Evolutionary conservation across 2,797 vertebrate genomes (phyloP).

Genomic region (Diglossa cyanea): DNA sequence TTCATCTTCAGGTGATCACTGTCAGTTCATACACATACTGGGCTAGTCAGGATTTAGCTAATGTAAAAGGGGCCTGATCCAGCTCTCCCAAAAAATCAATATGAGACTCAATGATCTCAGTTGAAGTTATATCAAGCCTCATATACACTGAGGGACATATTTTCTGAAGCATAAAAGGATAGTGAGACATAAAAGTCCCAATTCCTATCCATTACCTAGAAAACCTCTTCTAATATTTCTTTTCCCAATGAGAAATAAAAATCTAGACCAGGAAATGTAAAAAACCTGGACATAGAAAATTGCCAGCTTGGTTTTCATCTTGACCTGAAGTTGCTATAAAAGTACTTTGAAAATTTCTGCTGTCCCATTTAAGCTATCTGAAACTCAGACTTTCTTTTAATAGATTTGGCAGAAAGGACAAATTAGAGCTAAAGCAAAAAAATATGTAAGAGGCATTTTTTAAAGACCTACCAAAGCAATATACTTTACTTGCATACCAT

Average conservation of each 20-base stretch:
- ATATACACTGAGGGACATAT: background rate
- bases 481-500: background rate
- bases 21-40: background rate
- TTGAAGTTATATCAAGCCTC: background rate
- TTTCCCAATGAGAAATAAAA: background rate
- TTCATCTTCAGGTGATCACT: slow-evolving; percentile 9
- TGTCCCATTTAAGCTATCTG: background rate
- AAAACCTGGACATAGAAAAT: background rate
- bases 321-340: background rate
- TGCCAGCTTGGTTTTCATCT: background rate
- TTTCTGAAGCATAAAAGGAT: slow-evolving; percentile 1
- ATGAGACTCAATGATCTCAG: background rate
- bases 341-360: background rate
- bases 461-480: background rate
- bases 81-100: background rate
- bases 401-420: background rate
- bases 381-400: background rate
- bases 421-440: background rate
- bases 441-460: background rate
- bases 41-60: background rate
- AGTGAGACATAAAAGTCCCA: background rate
- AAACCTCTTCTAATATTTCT: background rate
- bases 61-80: background rate
- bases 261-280: background rate
- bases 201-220: slow-evolving; percentile 1